A percentile compares a stretch with the other conserved stretches of the same genome.
phyloP scores from a whole-genome alignment of 2,888 invertebrate species.

The Acronicta aceris region DNA sequence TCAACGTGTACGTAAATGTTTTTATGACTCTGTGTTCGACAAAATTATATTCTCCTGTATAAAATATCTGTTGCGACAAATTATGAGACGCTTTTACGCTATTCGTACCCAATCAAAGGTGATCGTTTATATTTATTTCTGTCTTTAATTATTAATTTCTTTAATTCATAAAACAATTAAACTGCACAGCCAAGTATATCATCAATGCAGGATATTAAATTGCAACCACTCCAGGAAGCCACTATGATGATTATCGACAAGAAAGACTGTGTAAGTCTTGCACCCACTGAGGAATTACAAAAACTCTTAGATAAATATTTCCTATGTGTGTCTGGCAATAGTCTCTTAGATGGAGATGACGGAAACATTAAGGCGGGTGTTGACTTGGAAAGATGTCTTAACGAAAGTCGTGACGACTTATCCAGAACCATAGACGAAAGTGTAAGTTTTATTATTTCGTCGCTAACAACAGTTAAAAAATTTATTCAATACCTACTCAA shows the following conservation, averaged over 20 bases:
- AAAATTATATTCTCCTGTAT: no score
- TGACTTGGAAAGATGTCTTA: neutral
- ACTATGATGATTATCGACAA: slow-evolving; percentile 16
- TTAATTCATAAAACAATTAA: neutral
- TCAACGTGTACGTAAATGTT: no score
- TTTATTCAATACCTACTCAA: no score
- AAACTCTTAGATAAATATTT: slow-evolving; percentile 24
- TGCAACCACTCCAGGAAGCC: slow-evolving; percentile 29
- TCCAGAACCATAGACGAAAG: neutral
- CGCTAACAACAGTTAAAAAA: no score
- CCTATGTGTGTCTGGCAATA: slow-evolving; percentile 24
- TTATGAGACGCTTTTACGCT: no score
- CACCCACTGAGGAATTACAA: slow-evolving; percentile 3
- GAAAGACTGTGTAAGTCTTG: slow-evolving; percentile 7
- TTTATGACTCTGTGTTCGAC: no score
- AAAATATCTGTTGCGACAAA: no score
- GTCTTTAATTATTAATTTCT: no score
- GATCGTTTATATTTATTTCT: no score
- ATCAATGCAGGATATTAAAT: neutral
- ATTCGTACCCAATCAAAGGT: no score
- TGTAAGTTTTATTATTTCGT: neutral
- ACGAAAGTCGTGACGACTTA: neutral
- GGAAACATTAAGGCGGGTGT: neutral
- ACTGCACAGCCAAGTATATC: neutral
- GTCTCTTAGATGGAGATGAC: slow-evolving; percentile 8